These are phyloP conservation scores for Drosophila falleni DNA, from an alignment of 2,888 invertebrate genomes.

Conservation along the genomic window DNA sequence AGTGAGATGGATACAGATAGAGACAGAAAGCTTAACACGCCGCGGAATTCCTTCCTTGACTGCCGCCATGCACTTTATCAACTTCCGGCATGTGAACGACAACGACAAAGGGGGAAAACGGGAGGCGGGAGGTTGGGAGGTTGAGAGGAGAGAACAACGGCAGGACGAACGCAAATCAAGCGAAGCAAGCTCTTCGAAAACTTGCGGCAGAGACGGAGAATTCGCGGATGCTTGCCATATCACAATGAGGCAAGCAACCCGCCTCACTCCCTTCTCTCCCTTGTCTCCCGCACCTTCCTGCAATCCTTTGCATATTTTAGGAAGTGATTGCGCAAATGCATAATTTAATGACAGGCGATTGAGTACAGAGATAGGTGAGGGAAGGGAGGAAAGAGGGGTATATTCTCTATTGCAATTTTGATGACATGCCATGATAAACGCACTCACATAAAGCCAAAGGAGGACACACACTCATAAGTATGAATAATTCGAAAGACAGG, in stretches of 20 bases:
- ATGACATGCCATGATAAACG: slow-evolving; percentile 25
- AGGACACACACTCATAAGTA: slow-evolving; percentile 1
- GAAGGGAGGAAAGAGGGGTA: neutral
- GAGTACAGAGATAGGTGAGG: slow-evolving; percentile 37
- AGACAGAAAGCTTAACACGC: slow-evolving; percentile 43
- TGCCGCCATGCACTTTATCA: slow-evolving; percentile 75
- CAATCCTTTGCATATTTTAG: slow-evolving; percentile 70
- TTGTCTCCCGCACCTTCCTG: slow-evolving; percentile 9
- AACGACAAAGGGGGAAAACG: neutral
- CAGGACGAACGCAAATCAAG: slow-evolving; percentile 71
- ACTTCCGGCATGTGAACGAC: slow-evolving; percentile 74
- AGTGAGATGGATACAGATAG: neutral
- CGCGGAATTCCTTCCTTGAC: slow-evolving; percentile 68
- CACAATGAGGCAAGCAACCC: slow-evolving; percentile 57
- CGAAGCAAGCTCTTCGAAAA: slow-evolving; percentile 61
- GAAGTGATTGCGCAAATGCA: slow-evolving; percentile 80
- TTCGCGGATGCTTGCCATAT: slow-evolving; percentile 53
- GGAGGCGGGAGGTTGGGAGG: slow-evolving; percentile 4
- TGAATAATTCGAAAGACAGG: slow-evolving; percentile 23
- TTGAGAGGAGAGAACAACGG: neutral
- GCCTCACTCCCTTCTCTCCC: slow-evolving; percentile 19
- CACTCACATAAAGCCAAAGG: slow-evolving; percentile 3
- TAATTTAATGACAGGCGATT: slow-evolving; percentile 78
- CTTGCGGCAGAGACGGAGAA: slow-evolving; percentile 43
- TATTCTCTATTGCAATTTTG: slow-evolving; percentile 25